phyloP scores from a whole-genome alignment of 2,113 vertebrate species.

The Brachyhypopomus occidentalis region DNA sequence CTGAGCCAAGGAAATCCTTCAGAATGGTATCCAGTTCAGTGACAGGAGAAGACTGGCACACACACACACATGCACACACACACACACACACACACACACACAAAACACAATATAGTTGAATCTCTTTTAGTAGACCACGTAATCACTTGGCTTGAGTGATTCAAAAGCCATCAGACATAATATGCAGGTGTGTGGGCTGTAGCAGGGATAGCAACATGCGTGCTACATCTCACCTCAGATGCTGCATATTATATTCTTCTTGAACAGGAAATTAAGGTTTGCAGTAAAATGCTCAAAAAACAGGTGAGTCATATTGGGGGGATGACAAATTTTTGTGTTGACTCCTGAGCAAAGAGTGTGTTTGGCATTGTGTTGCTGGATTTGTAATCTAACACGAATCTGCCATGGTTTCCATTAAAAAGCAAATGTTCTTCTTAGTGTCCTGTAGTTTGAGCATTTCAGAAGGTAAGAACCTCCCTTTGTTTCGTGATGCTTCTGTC shows the following conservation, averaged over 20 bases:
- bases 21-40: constrained; percentile 41
- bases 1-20: constrained; percentile 62
- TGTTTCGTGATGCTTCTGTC: neutral
- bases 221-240: neutral
- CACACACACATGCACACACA: constrained; percentile 25
- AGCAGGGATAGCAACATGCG: neutral
- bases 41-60: constrained; percentile 35
- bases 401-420: neutral
- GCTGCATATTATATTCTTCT: neutral
- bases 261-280: no score
- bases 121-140: constrained; percentile 16
- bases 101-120: constrained; percentile 4
- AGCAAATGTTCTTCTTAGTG: neutral
- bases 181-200: neutral
- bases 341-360: no score
- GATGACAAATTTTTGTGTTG: no score
- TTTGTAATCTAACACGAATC: neutral
- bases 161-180: neutral
- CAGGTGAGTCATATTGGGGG: no score
- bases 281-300: no score
- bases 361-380: no score
- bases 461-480: neutral
- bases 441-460: neutral
- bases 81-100: neutral
- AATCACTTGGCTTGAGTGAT: constrained; percentile 5